Conservation (phyloP, 2,888 invertebrate genomes). For the Caenorhabditis virilis region DNA sequence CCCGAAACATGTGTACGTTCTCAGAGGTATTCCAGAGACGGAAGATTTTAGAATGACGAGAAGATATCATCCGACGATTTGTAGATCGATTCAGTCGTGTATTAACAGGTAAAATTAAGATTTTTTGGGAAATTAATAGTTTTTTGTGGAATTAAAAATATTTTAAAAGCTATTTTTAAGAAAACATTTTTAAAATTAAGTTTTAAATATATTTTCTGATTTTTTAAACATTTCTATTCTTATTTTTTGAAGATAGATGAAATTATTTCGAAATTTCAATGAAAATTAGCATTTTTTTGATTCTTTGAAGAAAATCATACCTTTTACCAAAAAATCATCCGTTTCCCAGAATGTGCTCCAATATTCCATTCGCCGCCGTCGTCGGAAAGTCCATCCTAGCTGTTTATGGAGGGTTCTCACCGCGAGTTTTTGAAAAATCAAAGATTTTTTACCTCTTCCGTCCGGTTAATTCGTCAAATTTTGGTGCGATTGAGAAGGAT, state of each 20-base stretch:
- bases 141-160: too few species aligned
- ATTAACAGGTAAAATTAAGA: slow-evolving; percentile 10
- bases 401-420: slow-evolving; percentile 48
- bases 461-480: slow-evolving; percentile 18
- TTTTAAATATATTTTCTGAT: background rate
- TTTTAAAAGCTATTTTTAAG: too few species aligned
- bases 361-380: slow-evolving; percentile 43
- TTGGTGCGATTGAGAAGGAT: slow-evolving; percentile 28
- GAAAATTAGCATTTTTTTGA: too few species aligned
- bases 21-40: slow-evolving; percentile 44
- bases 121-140: background rate
- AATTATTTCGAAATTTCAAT: too few species aligned
- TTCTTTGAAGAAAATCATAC: too few species aligned
- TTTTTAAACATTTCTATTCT: too few species aligned
- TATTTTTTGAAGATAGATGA: too few species aligned
- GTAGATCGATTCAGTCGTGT: slow-evolving; percentile 27
- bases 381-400: slow-evolving; percentile 34
- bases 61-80: slow-evolving; percentile 28
- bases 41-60: slow-evolving; percentile 26
- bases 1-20: slow-evolving; percentile 38
- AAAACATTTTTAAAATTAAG: too few species aligned
- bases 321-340: too few species aligned
- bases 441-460: slow-evolving; percentile 27
- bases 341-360: slow-evolving; percentile 34
- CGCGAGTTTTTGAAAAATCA: slow-evolving; percentile 13